Evolutionary conservation across 2,113 vertebrate genomes (phyloP).

Genomic region (Lepisosteus oculatus): DNA sequence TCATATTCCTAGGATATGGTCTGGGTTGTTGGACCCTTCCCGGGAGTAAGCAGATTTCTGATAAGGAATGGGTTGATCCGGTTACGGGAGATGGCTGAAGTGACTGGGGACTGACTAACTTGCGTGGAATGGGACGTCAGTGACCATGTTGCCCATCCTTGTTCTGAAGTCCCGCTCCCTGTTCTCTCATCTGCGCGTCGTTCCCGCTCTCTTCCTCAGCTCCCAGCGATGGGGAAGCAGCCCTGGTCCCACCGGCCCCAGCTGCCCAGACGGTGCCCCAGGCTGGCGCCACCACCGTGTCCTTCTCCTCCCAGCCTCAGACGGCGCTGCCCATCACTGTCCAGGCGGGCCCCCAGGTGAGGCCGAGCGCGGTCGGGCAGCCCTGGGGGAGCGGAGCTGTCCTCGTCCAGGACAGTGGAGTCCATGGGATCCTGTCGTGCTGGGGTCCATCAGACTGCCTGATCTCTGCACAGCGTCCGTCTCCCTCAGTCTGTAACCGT

Average conservation of each 20-base stretch:
- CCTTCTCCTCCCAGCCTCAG: slow-evolving; percentile 53
- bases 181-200: neutral
- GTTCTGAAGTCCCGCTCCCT: neutral
- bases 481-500: too few relatives aligned
- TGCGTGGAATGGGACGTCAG: too few relatives aligned
- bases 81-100: too few relatives aligned
- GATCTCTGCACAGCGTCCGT: too few relatives aligned
- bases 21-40: too few relatives aligned
- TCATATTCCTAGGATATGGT: too few relatives aligned
- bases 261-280: slow-evolving; percentile 49
- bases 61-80: too few relatives aligned
- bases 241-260: slow-evolving; percentile 41
- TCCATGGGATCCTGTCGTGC: neutral
- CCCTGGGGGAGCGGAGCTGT: neutral
- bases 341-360: slow-evolving; percentile 68
- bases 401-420: neutral
- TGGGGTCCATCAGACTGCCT: too few relatives aligned
- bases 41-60: too few relatives aligned
- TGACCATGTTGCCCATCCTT: too few relatives aligned
- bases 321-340: slow-evolving; percentile 61
- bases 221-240: slow-evolving; percentile 40
- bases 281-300: slow-evolving; percentile 50
- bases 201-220: slow-evolving; percentile 28
- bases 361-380: neutral
- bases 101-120: too few relatives aligned